phyloP scores from a whole-genome alignment of 2,113 vertebrate species.

The Trichomycterus rosablanca region DNA sequence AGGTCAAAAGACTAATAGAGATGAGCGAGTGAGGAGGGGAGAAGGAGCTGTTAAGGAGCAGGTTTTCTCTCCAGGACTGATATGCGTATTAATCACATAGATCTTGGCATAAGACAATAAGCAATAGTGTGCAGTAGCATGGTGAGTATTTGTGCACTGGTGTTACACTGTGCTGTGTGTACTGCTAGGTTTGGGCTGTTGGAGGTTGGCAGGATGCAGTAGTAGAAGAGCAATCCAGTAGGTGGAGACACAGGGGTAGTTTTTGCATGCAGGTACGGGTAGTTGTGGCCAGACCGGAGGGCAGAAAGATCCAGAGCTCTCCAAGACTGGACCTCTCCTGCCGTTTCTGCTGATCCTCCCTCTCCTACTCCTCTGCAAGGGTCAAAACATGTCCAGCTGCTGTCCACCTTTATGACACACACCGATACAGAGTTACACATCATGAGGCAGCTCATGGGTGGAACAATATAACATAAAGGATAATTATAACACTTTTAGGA shows the following conservation, averaged over 20 bases:
- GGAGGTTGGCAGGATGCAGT: conserved; percentile 9
- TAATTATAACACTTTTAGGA: no score
- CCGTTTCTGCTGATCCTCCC: conserved; percentile 41
- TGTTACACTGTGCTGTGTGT: no score
- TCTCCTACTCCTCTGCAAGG: conserved; percentile 41
- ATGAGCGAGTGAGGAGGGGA: conserved; percentile 16
- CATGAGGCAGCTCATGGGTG: background rate
- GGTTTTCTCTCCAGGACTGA: no score
- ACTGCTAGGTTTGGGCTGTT: background rate
- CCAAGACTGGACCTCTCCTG: conserved; percentile 38
- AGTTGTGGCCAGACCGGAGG: conserved; percentile 37
- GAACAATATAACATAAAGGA: no score
- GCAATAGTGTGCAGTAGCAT: no score
- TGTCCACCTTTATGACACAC: conserved; percentile 24
- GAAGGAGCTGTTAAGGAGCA: conserved; percentile 26
- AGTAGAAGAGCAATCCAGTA: conserved; percentile 34
- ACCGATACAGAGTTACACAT: conserved; percentile 3
- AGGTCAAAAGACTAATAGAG: conserved; percentile 33
- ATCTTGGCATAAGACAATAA: no score
- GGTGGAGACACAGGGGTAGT: conserved; percentile 31
- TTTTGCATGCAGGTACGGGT: conserved; percentile 46
- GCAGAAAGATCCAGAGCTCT: conserved; percentile 32
- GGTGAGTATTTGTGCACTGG: background rate
- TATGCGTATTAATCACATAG: no score
- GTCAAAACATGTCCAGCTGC: conserved; percentile 3